Evolutionary conservation across 2,113 vertebrate genomes (phyloP).

Genomic region (Edolisoma coerulescens): DNA sequence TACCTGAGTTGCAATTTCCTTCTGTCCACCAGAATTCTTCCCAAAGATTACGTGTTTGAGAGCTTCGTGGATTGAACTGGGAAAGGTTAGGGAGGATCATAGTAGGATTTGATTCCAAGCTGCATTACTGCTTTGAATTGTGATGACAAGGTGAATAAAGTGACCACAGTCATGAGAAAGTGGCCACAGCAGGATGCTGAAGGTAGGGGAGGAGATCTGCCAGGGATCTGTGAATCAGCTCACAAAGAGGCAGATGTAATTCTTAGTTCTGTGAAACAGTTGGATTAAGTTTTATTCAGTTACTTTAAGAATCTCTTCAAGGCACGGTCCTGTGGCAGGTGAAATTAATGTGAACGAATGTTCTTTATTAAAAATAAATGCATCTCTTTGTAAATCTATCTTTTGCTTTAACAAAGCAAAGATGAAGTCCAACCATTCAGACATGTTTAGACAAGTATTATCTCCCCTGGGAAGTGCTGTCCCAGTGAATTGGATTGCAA

Average conservation of each 20-base stretch:
- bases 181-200: background rate
- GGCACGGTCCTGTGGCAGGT: background rate
- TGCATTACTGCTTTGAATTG: background rate
- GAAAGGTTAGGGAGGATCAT: background rate
- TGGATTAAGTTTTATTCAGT: background rate
- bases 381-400: background rate
- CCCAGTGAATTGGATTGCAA: background rate
- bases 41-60: background rate
- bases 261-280: background rate
- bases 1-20: background rate
- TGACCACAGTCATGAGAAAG: background rate
- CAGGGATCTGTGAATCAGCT: background rate
- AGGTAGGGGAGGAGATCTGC: background rate
- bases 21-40: background rate
- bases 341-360: background rate
- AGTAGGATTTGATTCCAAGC: background rate
- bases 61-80: background rate
- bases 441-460: background rate
- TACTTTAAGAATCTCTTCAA: background rate
- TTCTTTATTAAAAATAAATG: constrained; percentile 7
- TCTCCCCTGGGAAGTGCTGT: background rate
- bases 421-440: background rate
- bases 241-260: background rate
- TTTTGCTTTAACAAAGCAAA: background rate
- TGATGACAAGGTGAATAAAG: background rate